Evolutionary conservation across 2,888 invertebrate genomes (phyloP).

Genomic region (Torymus texanus): DNA sequence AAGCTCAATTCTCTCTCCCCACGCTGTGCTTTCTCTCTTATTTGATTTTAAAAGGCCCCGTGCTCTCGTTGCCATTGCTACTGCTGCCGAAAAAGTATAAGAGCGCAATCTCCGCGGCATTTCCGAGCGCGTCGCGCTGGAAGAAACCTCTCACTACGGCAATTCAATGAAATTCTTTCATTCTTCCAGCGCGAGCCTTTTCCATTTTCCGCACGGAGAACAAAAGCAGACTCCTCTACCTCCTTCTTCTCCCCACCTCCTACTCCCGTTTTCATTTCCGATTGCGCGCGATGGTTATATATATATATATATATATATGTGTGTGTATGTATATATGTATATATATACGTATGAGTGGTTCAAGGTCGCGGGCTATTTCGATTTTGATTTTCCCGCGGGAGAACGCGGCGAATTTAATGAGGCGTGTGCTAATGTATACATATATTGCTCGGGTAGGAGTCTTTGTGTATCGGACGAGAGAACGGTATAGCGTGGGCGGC

Average conservation of each 20-base stretch:
- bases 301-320: too few species aligned
- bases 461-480: constrained; percentile 4
- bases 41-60: constrained; percentile 58
- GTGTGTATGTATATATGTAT: not conserved
- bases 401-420: constrained; percentile 17
- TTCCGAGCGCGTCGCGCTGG: constrained; percentile 51
- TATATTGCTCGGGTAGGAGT: not conserved
- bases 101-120: constrained; percentile 56
- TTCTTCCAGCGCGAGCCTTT: not conserved
- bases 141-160: constrained; percentile 45
- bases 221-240: too few species aligned
- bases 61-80: not conserved
- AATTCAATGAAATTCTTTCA: constrained; percentile 57
- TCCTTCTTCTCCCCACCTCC: too few species aligned
- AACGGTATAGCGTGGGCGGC: too few species aligned
- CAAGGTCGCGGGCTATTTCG: constrained; percentile 39
- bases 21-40: constrained; percentile 47
- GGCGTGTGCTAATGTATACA: not conserved
- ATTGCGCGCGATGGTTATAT: constrained; percentile 30
- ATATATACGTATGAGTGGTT: constrained; percentile 1
- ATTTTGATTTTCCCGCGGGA: constrained; percentile 1
- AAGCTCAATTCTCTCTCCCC: constrained; percentile 61
- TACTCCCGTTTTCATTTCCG: constrained; percentile 27
- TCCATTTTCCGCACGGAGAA: not conserved
- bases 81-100: constrained; percentile 22